Evolutionary conservation across 2,113 vertebrate genomes (phyloP).

Genomic region (Sceloporus tristichus): DNA sequence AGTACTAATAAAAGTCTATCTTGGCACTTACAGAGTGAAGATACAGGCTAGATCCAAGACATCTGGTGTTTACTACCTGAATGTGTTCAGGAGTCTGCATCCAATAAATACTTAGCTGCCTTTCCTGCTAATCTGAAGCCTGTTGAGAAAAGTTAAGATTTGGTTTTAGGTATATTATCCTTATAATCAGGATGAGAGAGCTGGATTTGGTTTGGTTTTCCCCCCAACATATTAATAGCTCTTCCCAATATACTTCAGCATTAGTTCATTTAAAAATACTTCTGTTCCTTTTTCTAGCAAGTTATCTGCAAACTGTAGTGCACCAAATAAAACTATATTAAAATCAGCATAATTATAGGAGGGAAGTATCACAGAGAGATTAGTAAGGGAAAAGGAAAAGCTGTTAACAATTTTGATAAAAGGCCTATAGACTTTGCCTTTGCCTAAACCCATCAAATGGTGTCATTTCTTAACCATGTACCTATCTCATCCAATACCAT

Average conservation of each 20-base stretch:
- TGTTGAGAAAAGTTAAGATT: not conserved
- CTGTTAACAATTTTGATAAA: not conserved
- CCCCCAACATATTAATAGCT: not conserved
- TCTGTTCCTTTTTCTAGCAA: not conserved
- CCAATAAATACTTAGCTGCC: not conserved
- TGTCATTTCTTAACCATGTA: not conserved
- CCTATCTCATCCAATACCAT: not conserved
- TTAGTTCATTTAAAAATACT: not conserved
- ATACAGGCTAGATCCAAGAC: not conserved
- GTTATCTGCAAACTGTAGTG: not conserved
- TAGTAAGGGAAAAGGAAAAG: not conserved
- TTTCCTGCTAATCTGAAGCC: not conserved
- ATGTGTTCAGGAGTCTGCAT: too few species aligned
- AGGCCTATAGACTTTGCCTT: not conserved
- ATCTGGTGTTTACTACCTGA: not conserved
- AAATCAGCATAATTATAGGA: not conserved
- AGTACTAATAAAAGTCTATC: not conserved
- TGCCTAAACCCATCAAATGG: not conserved
- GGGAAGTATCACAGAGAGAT: not conserved
- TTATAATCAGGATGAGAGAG: not conserved
- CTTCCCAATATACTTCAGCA: not conserved
- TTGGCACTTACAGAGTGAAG: not conserved
- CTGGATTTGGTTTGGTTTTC: not conserved
- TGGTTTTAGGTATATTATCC: not conserved
- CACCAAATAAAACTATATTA: not conserved